These are phyloP conservation scores for Cordylochernes scorpioides DNA, from an alignment of 2,888 invertebrate species.

Conservation along the genomic window DNA sequence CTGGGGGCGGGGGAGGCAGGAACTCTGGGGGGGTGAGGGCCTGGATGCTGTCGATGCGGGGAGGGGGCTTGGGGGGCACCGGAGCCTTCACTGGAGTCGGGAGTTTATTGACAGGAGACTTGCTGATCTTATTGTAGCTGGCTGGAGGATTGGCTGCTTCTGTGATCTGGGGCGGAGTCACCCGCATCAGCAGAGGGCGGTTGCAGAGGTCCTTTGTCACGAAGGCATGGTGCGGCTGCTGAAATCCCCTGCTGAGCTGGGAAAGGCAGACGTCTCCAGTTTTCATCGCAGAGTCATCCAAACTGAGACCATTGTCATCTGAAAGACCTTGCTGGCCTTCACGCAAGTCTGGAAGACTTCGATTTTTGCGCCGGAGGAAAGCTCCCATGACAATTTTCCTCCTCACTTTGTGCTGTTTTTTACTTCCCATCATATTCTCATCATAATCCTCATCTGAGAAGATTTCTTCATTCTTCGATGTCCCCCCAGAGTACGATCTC, in stretches of 20 bases:
- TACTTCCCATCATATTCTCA: constrained; percentile 19
- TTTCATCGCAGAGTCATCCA: constrained; percentile 9
- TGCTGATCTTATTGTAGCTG: no score
- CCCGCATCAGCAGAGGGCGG: constrained; percentile 12
- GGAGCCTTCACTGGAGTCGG: neutral
- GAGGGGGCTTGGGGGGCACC: neutral
- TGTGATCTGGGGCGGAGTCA: constrained; percentile 11
- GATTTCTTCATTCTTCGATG: neutral
- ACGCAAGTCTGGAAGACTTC: constrained; percentile 70
- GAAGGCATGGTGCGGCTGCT: constrained; percentile 13
- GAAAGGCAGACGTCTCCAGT: constrained; percentile 4
- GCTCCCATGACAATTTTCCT: constrained; percentile 74
- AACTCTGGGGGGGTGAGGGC: constrained; percentile 4
- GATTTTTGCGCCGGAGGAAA: constrained; percentile 54
- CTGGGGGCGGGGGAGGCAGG: constrained; percentile 10
- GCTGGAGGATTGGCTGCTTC: neutral
- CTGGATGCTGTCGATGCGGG: neutral
- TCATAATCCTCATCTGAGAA: neutral
- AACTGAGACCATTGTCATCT: constrained; percentile 5
- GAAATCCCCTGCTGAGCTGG: constrained; percentile 10
- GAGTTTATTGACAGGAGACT: no score
- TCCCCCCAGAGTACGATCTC: constrained; percentile 2
- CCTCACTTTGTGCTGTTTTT: constrained; percentile 69
- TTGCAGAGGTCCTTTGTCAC: constrained; percentile 12
- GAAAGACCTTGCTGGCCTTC: constrained; percentile 32